Percentiles rank a stretch among this genome's conserved stretches.
Evolutionary conservation across 2,797 vertebrate species (phyloP).

Genomic region (Diplodus sargus): DNA sequence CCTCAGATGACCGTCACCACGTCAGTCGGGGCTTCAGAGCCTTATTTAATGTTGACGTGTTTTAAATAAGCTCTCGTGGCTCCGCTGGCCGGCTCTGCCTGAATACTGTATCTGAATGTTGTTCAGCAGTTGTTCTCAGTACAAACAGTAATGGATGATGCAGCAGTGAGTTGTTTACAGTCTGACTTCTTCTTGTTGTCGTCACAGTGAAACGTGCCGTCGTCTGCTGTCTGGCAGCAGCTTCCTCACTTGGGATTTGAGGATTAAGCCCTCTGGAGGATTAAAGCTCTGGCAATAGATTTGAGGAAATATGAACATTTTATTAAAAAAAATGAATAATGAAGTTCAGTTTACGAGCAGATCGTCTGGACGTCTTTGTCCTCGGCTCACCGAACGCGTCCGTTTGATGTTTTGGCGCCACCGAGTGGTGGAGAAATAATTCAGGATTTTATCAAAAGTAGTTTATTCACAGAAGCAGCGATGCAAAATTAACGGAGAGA

Average conservation of each 20-base stretch:
- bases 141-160: background rate
- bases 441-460: background rate
- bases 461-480: background rate
- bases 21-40: too few species aligned
- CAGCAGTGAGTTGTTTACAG: background rate
- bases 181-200: background rate
- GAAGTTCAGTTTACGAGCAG: background rate
- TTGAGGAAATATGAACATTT: slow-evolving; percentile 23
- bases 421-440: background rate
- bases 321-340: slow-evolving; percentile 5
- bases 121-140: background rate
- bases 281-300: slow-evolving; percentile 28
- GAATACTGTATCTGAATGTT: background rate
- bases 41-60: background rate
- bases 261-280: slow-evolving; percentile 36
- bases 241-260: slow-evolving; percentile 14
- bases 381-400: background rate
- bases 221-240: slow-evolving; percentile 20
- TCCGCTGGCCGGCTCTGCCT: background rate
- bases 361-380: slow-evolving; percentile 6
- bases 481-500: background rate
- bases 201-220: slow-evolving; percentile 2
- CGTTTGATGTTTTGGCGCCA: background rate
- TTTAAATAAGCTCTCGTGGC: background rate
- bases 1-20: background rate